A percentile compares a stretch with the other conserved stretches of the same genome.
Evolutionary conservation across 2,797 vertebrate species (phyloP).

Genomic region (Eidolon dupreanum): DNA sequence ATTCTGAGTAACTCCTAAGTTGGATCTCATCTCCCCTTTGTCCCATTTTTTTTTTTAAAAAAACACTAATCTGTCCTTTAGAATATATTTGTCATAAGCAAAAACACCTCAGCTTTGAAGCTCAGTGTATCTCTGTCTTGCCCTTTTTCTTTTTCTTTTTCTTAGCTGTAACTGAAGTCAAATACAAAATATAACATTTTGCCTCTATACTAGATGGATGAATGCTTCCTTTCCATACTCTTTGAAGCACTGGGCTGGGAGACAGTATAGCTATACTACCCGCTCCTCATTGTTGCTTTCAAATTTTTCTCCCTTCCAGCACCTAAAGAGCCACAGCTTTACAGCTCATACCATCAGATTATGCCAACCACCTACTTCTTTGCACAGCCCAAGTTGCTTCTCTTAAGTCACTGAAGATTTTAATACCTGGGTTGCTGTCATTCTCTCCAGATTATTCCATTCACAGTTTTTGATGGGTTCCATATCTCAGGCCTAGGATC

Average conservation of each 20-base stretch:
- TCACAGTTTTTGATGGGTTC: not conserved
- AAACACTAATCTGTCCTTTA: not conserved
- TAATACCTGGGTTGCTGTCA: not conserved
- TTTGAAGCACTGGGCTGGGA: not conserved
- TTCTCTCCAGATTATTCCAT: not conserved
- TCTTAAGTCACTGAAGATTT: not conserved
- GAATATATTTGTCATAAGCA: not conserved
- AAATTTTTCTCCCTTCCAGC: not conserved
- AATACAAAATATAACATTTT: not conserved
- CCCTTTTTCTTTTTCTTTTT: not conserved
- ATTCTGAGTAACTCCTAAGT: not conserved
- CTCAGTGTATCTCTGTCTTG: not conserved
- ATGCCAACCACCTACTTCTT: not conserved
- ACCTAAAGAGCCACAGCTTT: not conserved
- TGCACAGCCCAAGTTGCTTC: not conserved
- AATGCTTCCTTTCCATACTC: not conserved
- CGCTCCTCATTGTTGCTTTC: not conserved
- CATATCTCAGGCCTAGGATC: not conserved
- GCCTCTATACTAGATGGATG: not conserved
- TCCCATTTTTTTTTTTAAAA: not conserved
- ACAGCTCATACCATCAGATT: not conserved
- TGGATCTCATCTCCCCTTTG: not conserved
- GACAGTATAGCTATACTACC: not conserved
- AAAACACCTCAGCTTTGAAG: not conserved
- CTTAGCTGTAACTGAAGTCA: not conserved